These are phyloP conservation scores for Mormyrus hasselquistii DNA, from an alignment of 2,797 vertebrate genomes.

Conservation along the genomic window DNA sequence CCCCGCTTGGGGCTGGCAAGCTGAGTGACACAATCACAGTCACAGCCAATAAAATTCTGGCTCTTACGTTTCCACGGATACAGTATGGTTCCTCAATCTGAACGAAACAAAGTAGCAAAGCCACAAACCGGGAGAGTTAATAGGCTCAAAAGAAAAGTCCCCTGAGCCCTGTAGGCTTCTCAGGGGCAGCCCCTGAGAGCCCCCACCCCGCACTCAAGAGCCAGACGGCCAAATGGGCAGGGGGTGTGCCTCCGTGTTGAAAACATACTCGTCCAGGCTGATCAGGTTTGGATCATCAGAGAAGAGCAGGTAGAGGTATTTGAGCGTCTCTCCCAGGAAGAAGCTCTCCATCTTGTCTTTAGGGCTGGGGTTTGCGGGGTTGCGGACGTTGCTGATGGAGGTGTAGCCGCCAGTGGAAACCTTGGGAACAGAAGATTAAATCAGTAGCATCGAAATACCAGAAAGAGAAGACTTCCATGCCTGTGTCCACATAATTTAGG, in stretches of 20 bases:
- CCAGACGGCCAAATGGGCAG: constrained; percentile 81
- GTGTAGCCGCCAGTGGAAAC: constrained; percentile 85
- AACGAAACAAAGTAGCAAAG: neutral
- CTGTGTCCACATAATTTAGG: neutral
- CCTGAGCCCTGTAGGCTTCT: neutral
- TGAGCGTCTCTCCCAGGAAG: constrained; percentile 92
- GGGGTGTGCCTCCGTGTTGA: constrained; percentile 95
- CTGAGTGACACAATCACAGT: neutral
- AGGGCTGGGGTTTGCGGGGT: constrained; percentile 69
- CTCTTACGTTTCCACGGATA: neutral
- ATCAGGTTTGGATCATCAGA: constrained; percentile 76
- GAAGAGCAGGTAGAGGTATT: constrained; percentile 91
- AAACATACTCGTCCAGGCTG: constrained; percentile 81
- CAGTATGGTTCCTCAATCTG: neutral
- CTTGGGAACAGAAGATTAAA: constrained; percentile 45
- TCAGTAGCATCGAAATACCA: neutral
- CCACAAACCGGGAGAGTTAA: neutral
- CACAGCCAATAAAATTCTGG: constrained; percentile 6
- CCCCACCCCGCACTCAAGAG: constrained; percentile 44
- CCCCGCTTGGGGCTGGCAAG: neutral
- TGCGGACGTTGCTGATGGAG: constrained; percentile 88
- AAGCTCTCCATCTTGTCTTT: constrained; percentile 99
- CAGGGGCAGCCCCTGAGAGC: neutral
- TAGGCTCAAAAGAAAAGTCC: neutral
- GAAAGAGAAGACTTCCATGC: neutral